Evolutionary conservation across 2,797 vertebrate species (phyloP), one percentile per base, ranked within the genome.

Genomic region (Decapterus maruadsi): DNA sequence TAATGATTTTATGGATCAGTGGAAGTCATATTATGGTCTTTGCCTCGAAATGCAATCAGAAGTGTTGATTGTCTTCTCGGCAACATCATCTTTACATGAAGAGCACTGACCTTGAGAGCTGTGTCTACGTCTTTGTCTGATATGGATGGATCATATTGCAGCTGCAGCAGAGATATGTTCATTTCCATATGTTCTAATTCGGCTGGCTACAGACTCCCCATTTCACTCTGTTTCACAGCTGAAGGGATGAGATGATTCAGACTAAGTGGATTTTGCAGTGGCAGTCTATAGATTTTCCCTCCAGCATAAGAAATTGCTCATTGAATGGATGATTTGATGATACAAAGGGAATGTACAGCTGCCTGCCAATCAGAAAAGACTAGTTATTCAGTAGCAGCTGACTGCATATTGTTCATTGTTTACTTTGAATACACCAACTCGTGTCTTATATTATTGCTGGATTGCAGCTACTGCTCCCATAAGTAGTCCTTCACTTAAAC

Each of bases 1-100:
- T 94, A 92, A 95, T 93, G 94, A 95, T 94, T 96, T 96, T 94
- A 92, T 88, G 93, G 93, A 95, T 96, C 93, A 90, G 80, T 83
- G 93, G 88, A 84, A 92, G 92, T 87, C 77, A 72, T 43, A 81
- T 83, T 82, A 65, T 48, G 66, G 56, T 92, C 82, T 88, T 82
- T 86, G 91, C 82, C 73, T 90, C 62, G 50, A 70, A 73, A 90
- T 50, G 84, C 91, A 75, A 0, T 6, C 48, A 81, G 55, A 81
- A 75, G 83, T 68, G 74, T 77, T 60, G 68, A 90, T 90, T 91
- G 88, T 87, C 85, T 82, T 81, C 63, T 75, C 5, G 16, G 81
- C 56, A 80, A 65, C 75, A 38, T 60, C 59, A 75, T 77, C 85
- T 87, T 64, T 61, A 82, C 69, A 72, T 61, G 68, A 60, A 63